These are phyloP conservation scores for Halyomorpha halys DNA, from an alignment of 1,140 invertebrate species.

Conservation along the genomic window DNA sequence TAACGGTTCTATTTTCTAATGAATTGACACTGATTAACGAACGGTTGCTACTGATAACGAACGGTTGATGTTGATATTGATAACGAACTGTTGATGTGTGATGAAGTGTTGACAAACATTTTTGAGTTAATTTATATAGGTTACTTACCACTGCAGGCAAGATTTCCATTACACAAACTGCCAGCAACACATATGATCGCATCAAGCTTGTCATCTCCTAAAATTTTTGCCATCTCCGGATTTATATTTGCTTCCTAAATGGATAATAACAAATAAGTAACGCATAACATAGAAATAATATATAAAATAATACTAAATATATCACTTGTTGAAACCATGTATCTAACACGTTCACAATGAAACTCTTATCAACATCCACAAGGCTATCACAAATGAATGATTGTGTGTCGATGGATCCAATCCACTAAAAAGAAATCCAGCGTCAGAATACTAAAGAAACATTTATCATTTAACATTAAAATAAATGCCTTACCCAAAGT, in stretches of 20 bases:
- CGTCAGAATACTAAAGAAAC: not conserved
- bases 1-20: no score
- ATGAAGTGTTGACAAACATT: no score
- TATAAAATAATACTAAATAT: not conserved
- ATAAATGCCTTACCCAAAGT: conserved; percentile 63
- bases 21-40: no score
- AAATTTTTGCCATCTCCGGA: conserved; percentile 37
- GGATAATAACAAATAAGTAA: not conserved
- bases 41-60: no score
- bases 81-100: no score
- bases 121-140: no score
- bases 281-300: not conserved
- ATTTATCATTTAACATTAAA: conserved; percentile 12
- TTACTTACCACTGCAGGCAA: conserved; percentile 52
- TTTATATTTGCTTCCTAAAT: not conserved
- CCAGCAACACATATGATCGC: conserved; percentile 98
- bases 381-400: no score
- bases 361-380: conserved; percentile 80
- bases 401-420: conserved; percentile 82
- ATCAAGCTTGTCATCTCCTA: conserved; percentile 76
- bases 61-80: no score
- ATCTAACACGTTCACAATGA: conserved; percentile 66
- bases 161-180: conserved; percentile 93
- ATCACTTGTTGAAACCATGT: conserved; percentile 67
- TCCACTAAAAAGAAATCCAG: conserved; percentile 59